phyloP scores from a whole-genome alignment of 2,888 invertebrate species.

The Gasteruption jaculator region DNA sequence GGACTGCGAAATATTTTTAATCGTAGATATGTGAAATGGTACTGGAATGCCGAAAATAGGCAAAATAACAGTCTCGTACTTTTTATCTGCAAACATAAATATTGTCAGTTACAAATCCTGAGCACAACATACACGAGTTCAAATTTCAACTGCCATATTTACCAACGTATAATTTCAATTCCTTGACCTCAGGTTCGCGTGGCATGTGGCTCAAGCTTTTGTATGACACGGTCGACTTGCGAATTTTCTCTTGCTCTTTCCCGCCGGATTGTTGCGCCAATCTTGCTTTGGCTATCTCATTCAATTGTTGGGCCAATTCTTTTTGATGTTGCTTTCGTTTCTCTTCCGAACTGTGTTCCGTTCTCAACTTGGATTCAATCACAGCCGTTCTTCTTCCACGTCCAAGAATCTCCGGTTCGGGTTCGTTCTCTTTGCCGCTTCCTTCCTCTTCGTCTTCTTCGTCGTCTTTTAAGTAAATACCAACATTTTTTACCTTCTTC shows the following conservation, averaged over 20 bases:
- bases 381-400: conserved; percentile 84
- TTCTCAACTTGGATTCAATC: conserved; percentile 87
- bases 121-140: too few species aligned
- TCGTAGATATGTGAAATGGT: conserved; percentile 98
- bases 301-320: conserved; percentile 84
- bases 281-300: conserved; percentile 89
- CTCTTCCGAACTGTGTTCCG: conserved; percentile 94
- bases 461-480: conserved; percentile 90
- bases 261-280: conserved; percentile 82
- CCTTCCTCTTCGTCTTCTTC: conserved; percentile 76
- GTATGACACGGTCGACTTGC: conserved; percentile 94
- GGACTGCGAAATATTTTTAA: conserved; percentile 98
- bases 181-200: conserved; percentile 86
- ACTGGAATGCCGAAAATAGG: conserved; percentile 95
- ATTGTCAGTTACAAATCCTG: conserved; percentile 8
- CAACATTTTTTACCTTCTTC: conserved; percentile 92
- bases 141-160: conserved; percentile 51
- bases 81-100: conserved; percentile 67
- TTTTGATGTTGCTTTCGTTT: conserved; percentile 96
- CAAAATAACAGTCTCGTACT: conserved; percentile 97
- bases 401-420: conserved; percentile 65
- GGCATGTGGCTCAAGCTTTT: conserved; percentile 91
- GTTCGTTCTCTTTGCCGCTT: conserved; percentile 59
- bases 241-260: conserved; percentile 81
- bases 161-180: conserved; percentile 93